Percentiles rank a stretch among this genome's conserved stretches.
These are phyloP conservation scores for Drosophila fuyamai DNA, from an alignment of 1,140 invertebrate species.

Conservation along the genomic window DNA sequence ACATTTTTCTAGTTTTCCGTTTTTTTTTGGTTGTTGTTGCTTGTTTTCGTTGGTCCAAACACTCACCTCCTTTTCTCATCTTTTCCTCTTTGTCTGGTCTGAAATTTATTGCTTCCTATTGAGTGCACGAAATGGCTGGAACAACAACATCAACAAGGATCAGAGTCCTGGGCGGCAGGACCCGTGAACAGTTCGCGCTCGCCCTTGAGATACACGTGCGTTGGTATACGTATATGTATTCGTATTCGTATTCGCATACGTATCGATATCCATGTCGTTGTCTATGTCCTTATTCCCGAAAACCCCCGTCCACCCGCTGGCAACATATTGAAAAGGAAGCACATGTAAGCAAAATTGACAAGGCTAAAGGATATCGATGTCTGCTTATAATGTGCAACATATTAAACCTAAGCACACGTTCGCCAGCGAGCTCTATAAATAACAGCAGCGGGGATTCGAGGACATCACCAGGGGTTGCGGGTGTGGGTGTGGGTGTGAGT, in stretches of 20 bases:
- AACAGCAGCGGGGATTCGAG: slow-evolving; percentile 58
- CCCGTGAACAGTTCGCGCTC: slow-evolving; percentile 74
- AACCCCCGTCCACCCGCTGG: slow-evolving; percentile 33
- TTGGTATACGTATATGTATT: slow-evolving; percentile 33
- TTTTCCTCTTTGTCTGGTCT: slow-evolving; percentile 53
- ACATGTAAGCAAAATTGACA: slow-evolving; percentile 84
- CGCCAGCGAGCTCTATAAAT: slow-evolving; percentile 78
- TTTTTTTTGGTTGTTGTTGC: background rate
- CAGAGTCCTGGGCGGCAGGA: slow-evolving; percentile 33
- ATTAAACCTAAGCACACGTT: slow-evolving; percentile 82
- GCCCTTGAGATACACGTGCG: slow-evolving; percentile 81
- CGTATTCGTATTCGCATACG: slow-evolving; percentile 26
- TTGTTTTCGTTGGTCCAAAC: slow-evolving; percentile 12
- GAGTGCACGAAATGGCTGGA: slow-evolving; percentile 76
- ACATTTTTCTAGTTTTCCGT: slow-evolving; percentile 66
- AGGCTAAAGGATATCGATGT: slow-evolving; percentile 84
- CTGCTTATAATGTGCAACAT: slow-evolving; percentile 85
- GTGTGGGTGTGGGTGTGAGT: slow-evolving; percentile 2
- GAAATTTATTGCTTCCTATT: slow-evolving; percentile 85
- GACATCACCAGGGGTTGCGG: slow-evolving; percentile 8
- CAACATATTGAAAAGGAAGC: slow-evolving; percentile 80
- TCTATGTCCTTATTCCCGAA: slow-evolving; percentile 37
- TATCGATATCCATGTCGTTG: slow-evolving; percentile 15
- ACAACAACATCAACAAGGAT: slow-evolving; percentile 49
- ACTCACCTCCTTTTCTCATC: slow-evolving; percentile 22